Base-by-base conservation (phyloP, 2,113 vertebrate genomes). In the Parus major region DNA sequence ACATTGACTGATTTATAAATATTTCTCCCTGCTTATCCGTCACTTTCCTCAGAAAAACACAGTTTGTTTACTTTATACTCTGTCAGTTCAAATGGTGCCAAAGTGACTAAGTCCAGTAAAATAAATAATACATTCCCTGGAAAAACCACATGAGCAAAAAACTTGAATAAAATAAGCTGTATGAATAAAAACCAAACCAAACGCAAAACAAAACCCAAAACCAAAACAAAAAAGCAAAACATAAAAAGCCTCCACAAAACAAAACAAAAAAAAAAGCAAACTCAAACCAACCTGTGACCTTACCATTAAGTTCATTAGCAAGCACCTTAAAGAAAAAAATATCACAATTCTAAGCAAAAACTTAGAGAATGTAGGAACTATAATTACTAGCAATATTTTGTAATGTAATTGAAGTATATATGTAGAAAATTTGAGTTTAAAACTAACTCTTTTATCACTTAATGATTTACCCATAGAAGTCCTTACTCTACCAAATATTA, bases 51-150 rank as follows among this genome's bases (percentile, higher is more conserved):
- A 23, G 49, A 80, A 94, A 90, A 86, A 71, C 3, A 16, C 16
- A 42, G 46, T 17, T 63, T 81, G 44, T 73, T 93, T 86, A 86
- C 36, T 88, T 87, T 78, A 84, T 68, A 87, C 69, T 76, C 52
- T 82, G 52, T 65, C 66, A 87, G 46, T 82, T 91, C 85, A 82
- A 81, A 87, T 1, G 23, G 39, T 44, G 35, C 29, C 72, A 29
- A 93, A 96, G n/a, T 80, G 49, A 90, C 47, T 52, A 89, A 41
- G 25, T 81, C 33, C 46, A 72, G 56, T 83, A 80, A 94, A 95
- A 93, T 68, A 88, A 93, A 86, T 77, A 90, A 84, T 44, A 41
- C 27, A 69, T 76, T 85, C 63, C 68, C 41, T 86, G 31, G 41
- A 22, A 93, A 89, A 66, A 91, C 10, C 28, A 82, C 33, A 55